Conservation (phyloP, 2,888 invertebrate species). For the Lasius platythorax region DNA sequence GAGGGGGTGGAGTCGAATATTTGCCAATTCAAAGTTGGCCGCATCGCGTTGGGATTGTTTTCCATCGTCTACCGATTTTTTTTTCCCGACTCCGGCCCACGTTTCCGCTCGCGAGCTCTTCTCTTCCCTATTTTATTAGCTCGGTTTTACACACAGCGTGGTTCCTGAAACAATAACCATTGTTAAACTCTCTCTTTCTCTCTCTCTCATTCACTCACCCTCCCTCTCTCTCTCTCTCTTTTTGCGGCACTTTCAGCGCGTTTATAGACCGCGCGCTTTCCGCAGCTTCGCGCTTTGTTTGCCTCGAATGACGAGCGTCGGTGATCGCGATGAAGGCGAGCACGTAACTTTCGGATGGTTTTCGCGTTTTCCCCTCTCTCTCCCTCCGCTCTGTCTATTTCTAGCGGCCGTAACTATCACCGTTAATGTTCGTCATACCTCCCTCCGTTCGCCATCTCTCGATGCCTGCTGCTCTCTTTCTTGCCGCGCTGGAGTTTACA, state of each 20-base stretch:
- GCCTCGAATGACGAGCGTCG: slow-evolving; percentile 42
- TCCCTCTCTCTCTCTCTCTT: background rate
- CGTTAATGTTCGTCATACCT: slow-evolving; percentile 15
- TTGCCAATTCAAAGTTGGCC: slow-evolving; percentile 3
- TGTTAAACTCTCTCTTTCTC: slow-evolving; percentile 60
- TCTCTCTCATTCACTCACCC: too few species aligned
- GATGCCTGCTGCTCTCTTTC: background rate
- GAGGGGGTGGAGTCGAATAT: background rate
- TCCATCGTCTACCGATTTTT: slow-evolving; percentile 25
- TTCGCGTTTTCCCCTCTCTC: background rate
- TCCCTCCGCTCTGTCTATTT: background rate
- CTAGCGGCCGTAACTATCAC: slow-evolving; percentile 21
- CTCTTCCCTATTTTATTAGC: slow-evolving; percentile 71
- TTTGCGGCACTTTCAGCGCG: slow-evolving; percentile 53
- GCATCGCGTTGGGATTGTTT: background rate
- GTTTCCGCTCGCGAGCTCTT: slow-evolving; percentile 2
- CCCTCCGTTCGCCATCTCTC: slow-evolving; percentile 2
- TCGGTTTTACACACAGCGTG: slow-evolving; percentile 52
- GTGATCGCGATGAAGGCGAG: slow-evolving; percentile 17
- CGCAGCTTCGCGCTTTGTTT: slow-evolving; percentile 64
- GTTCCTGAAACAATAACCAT: slow-evolving; percentile 72
- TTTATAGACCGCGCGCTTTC: slow-evolving; percentile 59
- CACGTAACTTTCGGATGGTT: slow-evolving; percentile 29
- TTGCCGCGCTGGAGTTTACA: slow-evolving; percentile 38
- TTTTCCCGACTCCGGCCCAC: background rate